Percentiles rank a stretch among this genome's conserved stretches.
Evolutionary conservation across 2,113 vertebrate species (phyloP).

Genomic region (Gallinago undulata): DNA sequence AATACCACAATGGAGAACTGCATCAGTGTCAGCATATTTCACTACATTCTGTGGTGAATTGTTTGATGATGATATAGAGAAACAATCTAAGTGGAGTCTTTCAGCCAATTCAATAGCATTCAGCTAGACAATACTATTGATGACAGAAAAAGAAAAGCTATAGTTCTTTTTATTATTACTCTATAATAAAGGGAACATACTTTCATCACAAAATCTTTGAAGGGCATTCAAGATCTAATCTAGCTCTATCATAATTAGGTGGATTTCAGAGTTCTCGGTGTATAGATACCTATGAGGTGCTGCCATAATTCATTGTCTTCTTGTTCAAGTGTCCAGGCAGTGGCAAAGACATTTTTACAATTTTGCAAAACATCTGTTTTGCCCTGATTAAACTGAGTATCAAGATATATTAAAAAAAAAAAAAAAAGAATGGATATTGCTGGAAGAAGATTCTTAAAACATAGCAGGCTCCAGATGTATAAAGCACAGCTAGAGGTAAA

Average conservation of each 20-base stretch:
- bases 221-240: slow-evolving; percentile 15
- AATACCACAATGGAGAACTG: background rate
- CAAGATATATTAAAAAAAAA: background rate
- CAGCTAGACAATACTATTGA: background rate
- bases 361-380: background rate
- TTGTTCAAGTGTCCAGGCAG: background rate
- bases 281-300: background rate
- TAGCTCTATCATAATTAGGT: background rate
- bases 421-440: background rate
- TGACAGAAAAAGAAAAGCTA: background rate
- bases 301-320: background rate
- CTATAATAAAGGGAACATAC: background rate
- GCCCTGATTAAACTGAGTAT: background rate
- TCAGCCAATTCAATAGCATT: background rate
- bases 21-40: background rate
- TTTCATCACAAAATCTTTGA: slow-evolving; percentile 36
- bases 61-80: background rate
- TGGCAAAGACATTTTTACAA: background rate
- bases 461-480: background rate
- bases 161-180: background rate
- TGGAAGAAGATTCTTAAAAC: background rate
- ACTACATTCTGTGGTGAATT: background rate
- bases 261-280: background rate
- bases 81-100: background rate
- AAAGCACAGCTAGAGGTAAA: background rate